Evolutionary conservation across 2,113 vertebrate genomes (phyloP).

Genomic region (Protobothrops mucrosquamatus): DNA sequence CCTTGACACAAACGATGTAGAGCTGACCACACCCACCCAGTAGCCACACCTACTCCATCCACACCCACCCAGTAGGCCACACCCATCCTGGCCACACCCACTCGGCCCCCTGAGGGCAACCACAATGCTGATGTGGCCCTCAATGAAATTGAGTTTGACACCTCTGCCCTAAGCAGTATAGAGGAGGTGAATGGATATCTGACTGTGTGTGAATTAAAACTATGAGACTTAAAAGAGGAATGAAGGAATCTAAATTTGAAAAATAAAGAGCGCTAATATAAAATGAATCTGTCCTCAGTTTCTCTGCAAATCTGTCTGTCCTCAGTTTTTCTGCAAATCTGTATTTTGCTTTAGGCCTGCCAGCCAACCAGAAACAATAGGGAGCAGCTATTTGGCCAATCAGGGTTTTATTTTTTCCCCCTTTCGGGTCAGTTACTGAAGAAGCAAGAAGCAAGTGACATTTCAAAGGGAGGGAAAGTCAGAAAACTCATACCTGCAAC

Average conservation of each 20-base stretch:
- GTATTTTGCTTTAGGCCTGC: neutral
- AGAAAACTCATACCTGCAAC: neutral
- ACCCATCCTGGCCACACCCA: too few relatives aligned
- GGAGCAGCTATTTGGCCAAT: neutral
- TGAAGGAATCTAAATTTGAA: neutral
- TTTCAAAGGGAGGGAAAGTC: neutral
- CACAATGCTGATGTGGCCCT: too few relatives aligned
- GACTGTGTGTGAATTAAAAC: neutral
- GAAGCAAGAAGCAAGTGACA: neutral
- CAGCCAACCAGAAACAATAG: neutral
- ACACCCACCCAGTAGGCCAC: too few relatives aligned
- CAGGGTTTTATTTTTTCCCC: neutral
- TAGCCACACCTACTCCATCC: too few relatives aligned
- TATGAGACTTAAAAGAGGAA: neutral
- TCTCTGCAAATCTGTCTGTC: neutral
- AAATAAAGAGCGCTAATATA: neutral
- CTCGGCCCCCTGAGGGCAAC: too few relatives aligned
- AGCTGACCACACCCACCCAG: too few relatives aligned
- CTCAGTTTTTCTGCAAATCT: neutral
- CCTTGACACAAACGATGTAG: too few relatives aligned
- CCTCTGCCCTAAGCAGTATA: neutral
- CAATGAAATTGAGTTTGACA: too few relatives aligned
- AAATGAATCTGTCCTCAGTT: neutral
- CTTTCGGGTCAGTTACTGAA: neutral
- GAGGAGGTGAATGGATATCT: neutral